These are phyloP conservation scores for Brachylomia viminalis DNA, from an alignment of 2,888 invertebrate species.

Conservation along the genomic window DNA sequence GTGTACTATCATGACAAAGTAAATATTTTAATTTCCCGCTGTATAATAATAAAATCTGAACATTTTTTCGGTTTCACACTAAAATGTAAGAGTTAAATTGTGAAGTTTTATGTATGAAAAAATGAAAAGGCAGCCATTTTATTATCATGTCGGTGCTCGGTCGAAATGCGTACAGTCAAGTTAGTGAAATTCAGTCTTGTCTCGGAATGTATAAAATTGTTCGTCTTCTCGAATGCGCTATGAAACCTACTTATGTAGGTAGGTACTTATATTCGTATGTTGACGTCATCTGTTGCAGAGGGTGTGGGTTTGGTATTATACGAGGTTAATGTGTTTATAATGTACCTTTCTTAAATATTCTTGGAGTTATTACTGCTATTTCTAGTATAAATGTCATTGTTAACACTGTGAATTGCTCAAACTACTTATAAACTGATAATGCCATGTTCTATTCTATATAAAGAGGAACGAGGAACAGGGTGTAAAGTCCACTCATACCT, in stretches of 20 bases:
- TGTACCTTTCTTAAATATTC: constrained; percentile 66
- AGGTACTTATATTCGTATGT: constrained; percentile 50
- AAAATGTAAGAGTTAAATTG: constrained; percentile 42
- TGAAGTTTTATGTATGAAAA: constrained; percentile 31
- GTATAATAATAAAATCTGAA: constrained; percentile 61
- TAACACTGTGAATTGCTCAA: background rate
- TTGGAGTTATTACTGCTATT: constrained; percentile 19
- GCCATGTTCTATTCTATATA: background rate
- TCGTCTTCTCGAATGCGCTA: constrained; percentile 49
- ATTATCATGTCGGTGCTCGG: constrained; percentile 30
- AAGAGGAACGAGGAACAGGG: too few species aligned
- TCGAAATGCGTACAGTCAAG: constrained; percentile 47
- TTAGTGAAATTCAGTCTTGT: constrained; percentile 57
- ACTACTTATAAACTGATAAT: background rate
- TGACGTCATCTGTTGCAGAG: constrained; percentile 27
- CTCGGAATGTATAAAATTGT: constrained; percentile 57
- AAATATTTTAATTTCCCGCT: constrained; percentile 70
- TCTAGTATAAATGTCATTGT: background rate
- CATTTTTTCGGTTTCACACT: constrained; percentile 28
- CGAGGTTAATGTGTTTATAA: constrained; percentile 76
- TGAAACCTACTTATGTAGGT: constrained; percentile 63
- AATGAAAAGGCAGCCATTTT: constrained; percentile 34
- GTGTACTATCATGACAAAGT: constrained; percentile 66
- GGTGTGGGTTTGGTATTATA: constrained; percentile 49
- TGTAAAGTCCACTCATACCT: too few species aligned